Evolutionary conservation across 2,113 vertebrate species (phyloP).

Genomic region (Budorcas taxicolor): DNA sequence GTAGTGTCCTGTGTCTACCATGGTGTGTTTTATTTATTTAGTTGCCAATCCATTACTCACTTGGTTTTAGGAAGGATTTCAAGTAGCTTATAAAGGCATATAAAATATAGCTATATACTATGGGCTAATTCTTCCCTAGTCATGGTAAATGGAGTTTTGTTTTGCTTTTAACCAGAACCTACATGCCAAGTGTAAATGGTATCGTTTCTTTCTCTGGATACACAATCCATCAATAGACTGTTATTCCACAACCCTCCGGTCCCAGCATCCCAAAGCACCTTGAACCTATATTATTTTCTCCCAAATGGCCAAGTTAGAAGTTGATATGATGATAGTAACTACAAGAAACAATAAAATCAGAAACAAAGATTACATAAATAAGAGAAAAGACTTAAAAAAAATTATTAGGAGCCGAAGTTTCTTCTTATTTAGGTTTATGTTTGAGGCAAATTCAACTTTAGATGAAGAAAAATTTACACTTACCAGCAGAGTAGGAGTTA

Average conservation of each 20-base stretch:
- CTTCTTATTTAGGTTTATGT: neutral
- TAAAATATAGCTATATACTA: neutral
- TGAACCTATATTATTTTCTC: neutral
- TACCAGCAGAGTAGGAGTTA: slow-evolving; percentile 95
- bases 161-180: neutral
- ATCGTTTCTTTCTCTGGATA: neutral
- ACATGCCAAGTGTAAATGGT: neutral
- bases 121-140: neutral
- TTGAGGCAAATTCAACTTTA: neutral
- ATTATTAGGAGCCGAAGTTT: neutral
- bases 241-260: accelerated
- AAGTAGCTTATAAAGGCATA: neutral
- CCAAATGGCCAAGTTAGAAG: neutral
- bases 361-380: neutral
- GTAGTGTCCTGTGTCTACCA: neutral
- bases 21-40: neutral
- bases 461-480: slow-evolving; percentile 41
- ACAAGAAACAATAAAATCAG: neutral
- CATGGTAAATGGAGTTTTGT: neutral
- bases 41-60: neutral
- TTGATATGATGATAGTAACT: neutral
- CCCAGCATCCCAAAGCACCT: neutral
- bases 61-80: neutral
- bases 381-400: neutral
- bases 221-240: neutral